Conservation (phyloP, 2,113 vertebrate genomes). For the Mormoops blainvillei region DNA sequence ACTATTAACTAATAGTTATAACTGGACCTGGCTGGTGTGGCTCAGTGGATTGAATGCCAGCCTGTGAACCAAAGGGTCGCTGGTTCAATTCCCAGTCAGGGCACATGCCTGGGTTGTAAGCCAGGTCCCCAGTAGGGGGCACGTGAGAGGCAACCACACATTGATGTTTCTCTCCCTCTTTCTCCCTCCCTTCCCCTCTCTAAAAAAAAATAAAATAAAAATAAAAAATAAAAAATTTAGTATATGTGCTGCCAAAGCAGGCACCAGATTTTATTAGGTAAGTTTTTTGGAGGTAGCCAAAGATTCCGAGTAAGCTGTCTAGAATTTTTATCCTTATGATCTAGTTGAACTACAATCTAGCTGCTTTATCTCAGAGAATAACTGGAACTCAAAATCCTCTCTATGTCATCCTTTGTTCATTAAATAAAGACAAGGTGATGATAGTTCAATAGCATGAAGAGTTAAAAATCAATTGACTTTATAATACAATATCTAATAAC, state of each 20-base stretch:
- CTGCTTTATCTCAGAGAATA: background rate
- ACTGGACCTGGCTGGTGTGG: too few relatives aligned
- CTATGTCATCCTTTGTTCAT: background rate
- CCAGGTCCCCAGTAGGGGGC: too few relatives aligned
- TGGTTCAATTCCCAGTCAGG: too few relatives aligned
- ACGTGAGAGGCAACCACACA: too few relatives aligned
- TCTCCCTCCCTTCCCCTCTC: too few relatives aligned
- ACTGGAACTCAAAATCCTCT: background rate
- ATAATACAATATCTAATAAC: background rate
- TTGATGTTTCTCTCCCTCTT: too few relatives aligned
- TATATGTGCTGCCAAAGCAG: background rate
- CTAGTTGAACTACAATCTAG: background rate
- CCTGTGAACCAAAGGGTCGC: too few relatives aligned
- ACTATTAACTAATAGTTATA: too few relatives aligned
- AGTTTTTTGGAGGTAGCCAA: background rate
- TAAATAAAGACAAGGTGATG: background rate
- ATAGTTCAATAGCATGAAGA: background rate
- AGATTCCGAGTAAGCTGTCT: background rate
- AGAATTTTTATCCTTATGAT: background rate
- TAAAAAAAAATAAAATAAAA: too few relatives aligned
- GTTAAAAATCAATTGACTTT: background rate
- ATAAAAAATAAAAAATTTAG: too few relatives aligned
- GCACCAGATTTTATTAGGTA: background rate
- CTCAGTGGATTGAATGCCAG: too few relatives aligned
- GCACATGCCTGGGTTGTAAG: too few relatives aligned